Evolutionary conservation across 2,888 invertebrate species (phyloP), one percentile per base, ranked within the genome.

Genomic region (Volucella inflata): DNA sequence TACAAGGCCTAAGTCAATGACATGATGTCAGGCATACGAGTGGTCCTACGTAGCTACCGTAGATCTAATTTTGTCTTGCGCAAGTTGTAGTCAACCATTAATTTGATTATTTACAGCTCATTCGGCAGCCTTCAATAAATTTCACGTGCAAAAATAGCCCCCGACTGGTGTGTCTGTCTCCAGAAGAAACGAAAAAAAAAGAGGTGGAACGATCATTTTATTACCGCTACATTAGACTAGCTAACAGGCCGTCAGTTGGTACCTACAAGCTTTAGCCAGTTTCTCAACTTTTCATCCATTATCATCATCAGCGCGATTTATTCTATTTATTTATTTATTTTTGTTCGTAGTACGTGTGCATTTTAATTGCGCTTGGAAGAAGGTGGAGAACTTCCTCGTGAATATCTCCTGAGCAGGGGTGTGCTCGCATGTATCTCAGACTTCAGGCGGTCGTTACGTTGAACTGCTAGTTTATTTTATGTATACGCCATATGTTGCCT

Each of bases 61-160:
- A 30, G 30, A 6, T 30, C 30, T 30, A 30, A 30, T 30, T 30
- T 30, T 30, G 30, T 30, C 30, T 30, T 30, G 30, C 30, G 6
- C 30, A 6, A 30, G 21, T 10, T 8, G 12, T 44, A 17, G 14
- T 57, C 14, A 36, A 4, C 16, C 38, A 16, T 46, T 44, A 64
- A 74, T 46, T 51, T 12, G 53, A 51, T 46, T 70, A 53, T 70
- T 77, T 62, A 77, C 68, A 38, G 60, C 53, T 51, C 44, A 42
- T 60, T 77, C 77, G 62, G 50, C 42, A 60, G 59, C 59, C 76
- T 57, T 59, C 42, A 40, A 21, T 38, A 60, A 77, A 46, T 68
- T 62, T 60, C 51, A 50, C 68, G 74, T 60, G 76, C 60, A 60
- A 44, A 67, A 76, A 76, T 76, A 76, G 67, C 51, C 48, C 3